phyloP scores from a whole-genome alignment of 2,888 invertebrate genomes.

The Cyrtodaria siliqua region DNA sequence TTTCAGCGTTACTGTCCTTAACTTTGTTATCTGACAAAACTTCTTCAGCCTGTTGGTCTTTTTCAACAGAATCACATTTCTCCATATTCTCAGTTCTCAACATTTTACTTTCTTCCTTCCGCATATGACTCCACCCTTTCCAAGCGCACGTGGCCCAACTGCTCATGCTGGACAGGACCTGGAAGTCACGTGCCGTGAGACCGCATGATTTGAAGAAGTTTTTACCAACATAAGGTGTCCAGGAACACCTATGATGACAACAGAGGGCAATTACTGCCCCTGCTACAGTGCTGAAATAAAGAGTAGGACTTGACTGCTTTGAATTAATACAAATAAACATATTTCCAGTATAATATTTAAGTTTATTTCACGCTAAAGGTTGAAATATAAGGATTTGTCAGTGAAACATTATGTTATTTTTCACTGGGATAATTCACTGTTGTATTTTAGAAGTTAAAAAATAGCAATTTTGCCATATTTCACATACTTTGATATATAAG shows the following conservation, averaged over 20 bases:
- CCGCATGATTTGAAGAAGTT: constrained; percentile 87
- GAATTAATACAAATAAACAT: no score
- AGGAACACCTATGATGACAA: constrained; percentile 95
- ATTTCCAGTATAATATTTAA: no score
- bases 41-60: neutral
- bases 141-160: constrained; percentile 95
- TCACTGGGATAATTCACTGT: no score
- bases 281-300: constrained; percentile 53
- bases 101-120: constrained; percentile 12
- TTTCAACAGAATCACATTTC: neutral
- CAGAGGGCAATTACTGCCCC: constrained; percentile 93
- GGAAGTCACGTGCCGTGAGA: constrained; percentile 89
- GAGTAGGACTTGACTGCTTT: no score
- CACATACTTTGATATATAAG: no score
- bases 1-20: neutral
- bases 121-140: constrained; percentile 72
- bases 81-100: no score
- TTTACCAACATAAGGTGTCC: constrained; percentile 90
- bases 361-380: no score
- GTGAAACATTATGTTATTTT: no score
- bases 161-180: constrained; percentile 92
- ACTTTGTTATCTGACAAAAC: neutral
- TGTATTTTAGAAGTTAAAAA: no score
- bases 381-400: no score
- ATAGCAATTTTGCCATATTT: no score